Evolutionary conservation across 2,113 vertebrate genomes (phyloP), one percentile per base, ranked within the genome.

Genomic region (Dendropsophus ebraccatus): DNA sequence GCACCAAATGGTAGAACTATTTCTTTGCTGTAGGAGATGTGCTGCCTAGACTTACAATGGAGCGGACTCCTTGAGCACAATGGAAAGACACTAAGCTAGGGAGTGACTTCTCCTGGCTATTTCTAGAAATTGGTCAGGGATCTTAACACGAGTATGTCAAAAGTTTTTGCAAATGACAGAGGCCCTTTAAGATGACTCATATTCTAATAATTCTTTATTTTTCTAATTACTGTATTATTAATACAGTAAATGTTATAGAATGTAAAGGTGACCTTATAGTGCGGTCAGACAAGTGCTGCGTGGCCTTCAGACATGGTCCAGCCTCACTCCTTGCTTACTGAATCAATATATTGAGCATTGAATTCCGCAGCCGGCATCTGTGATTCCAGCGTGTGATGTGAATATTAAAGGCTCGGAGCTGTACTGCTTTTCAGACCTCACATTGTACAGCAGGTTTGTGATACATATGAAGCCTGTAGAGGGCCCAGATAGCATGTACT

Each of bases 311-410:
- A 32, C 0, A 32, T 77, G 21, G 49, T 10, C 28, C 47, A 30
- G 73, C 14, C 37, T 19, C 45, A 54, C 16, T 23, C 49, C 50
- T 76, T 28, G 25, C n/a, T 16, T 76, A 52, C 23, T 54, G 49
- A 77, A 77, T 77, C 49, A 49, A 77, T 77, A 32, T 54, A 77
- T 77, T 1, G 75, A 77, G 74, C 49, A 77, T 32, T 52, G 47
- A 32, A 77, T 54, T 32, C 14, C 49, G 32, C 45, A 50, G 73
- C 25, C 74, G 30, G 74, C 13, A 30, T 32, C 49, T 77, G 73
- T 50, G 50, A 76, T 30, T 50, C 16, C 17, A 16, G 73, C n/a
- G 0, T 16, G n/a, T 50, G 23, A 50, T 32, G 21, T 54, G 25
- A 54, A 76, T 30, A 54, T 54, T 54, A 77, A 35, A 77, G 19